Evolutionary conservation across 2,113 vertebrate genomes (phyloP).

Genomic region (Eurystomus gularis): DNA sequence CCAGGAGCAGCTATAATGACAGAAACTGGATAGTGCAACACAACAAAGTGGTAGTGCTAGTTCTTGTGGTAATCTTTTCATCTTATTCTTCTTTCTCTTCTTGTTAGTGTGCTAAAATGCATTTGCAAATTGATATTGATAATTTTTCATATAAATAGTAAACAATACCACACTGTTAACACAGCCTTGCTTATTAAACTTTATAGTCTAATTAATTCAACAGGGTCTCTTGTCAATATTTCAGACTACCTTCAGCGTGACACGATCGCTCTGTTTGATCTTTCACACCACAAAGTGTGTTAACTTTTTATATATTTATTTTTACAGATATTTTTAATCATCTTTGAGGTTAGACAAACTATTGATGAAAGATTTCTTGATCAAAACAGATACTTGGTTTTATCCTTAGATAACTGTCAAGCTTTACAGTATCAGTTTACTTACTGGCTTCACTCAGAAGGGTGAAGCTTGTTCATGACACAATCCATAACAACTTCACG

Average conservation of each 20-base stretch:
- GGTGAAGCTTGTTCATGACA: not conserved
- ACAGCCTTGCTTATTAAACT: not conserved
- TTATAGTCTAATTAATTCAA: conserved; percentile 36
- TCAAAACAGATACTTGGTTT: conserved; percentile 10
- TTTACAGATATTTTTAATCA: conserved; percentile 36
- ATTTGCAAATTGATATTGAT: conserved; percentile 28
- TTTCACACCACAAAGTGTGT: not conserved
- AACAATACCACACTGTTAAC: not conserved
- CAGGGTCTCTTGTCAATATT: not conserved
- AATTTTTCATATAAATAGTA: conserved; percentile 17
- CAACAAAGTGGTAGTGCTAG: not conserved
- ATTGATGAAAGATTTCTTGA: conserved; percentile 14
- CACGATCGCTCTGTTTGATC: not conserved
- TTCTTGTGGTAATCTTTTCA: conserved; percentile 12
- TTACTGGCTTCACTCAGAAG: not conserved
- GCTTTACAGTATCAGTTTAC: not conserved
- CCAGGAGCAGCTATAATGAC: conserved; percentile 22
- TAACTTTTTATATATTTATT: not conserved
- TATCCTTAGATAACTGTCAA: not conserved
- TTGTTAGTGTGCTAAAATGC: not conserved
- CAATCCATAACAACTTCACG: not conserved
- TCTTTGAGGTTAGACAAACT: not conserved
- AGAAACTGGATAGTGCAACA: not conserved
- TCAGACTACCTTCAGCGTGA: not conserved
- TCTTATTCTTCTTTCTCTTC: not conserved